phyloP scores from a whole-genome alignment of 1,140 invertebrate genomes.

The Zaprionus ornatus region DNA sequence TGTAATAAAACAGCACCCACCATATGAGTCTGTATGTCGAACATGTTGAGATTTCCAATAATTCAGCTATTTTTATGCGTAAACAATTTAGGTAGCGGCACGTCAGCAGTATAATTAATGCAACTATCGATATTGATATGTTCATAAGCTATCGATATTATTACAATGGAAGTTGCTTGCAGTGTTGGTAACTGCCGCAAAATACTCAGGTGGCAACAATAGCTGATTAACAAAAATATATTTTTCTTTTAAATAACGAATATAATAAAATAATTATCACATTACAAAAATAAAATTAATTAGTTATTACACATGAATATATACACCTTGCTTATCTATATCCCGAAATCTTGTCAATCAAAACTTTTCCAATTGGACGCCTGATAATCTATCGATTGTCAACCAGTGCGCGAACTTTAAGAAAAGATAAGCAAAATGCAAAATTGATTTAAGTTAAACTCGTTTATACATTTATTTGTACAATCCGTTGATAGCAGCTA shows the following conservation, averaged over 20 bases:
- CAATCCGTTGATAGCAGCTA: constrained; percentile 57
- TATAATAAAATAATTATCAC: not conserved
- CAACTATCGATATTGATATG: not conserved
- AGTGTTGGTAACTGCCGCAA: not conserved
- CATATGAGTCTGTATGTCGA: constrained; percentile 86
- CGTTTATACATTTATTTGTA: constrained; percentile 74
- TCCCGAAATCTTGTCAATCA: not conserved
- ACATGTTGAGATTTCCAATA: constrained; percentile 58
- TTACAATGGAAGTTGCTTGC: not conserved
- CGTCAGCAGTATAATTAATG: constrained; percentile 56
- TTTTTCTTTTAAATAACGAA: not conserved
- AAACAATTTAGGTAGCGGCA: constrained; percentile 72
- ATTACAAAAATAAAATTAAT: no score
- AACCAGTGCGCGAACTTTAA: not conserved
- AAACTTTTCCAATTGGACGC: not conserved
- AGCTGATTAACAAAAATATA: not conserved
- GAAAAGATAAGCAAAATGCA: not conserved
- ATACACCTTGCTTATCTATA: not conserved
- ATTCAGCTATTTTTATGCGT: constrained; percentile 39
- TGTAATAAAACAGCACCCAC: constrained; percentile 70
- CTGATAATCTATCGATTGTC: not conserved
- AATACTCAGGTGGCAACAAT: not conserved
- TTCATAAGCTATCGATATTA: not conserved
- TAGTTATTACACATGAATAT: not conserved
- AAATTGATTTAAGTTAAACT: constrained; percentile 25